Evolutionary conservation across 2,888 invertebrate species (phyloP).

Genomic region (Acleris sparsana): DNA sequence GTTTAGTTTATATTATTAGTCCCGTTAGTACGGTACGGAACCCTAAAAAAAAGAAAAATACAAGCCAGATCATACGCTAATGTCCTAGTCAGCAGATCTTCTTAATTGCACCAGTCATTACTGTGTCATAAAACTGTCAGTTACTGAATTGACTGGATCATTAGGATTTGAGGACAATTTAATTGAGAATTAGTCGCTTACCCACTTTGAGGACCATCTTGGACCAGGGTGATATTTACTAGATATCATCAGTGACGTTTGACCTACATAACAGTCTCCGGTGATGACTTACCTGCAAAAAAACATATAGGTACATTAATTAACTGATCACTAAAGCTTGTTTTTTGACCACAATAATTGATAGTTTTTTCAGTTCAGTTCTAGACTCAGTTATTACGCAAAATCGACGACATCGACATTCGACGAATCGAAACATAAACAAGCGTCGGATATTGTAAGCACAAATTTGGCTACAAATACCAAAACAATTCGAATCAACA

Average conservation of each 20-base stretch:
- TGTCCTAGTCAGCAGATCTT: conserved; percentile 1
- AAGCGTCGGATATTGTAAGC: too few relatives aligned
- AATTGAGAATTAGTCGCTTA: conserved; percentile 2
- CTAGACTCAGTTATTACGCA: too few relatives aligned
- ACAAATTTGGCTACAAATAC: too few relatives aligned
- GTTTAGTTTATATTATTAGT: too few relatives aligned
- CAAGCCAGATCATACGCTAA: conserved; percentile 1
- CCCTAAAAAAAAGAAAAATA: background rate
- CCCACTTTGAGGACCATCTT: conserved; percentile 2
- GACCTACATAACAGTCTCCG: background rate
- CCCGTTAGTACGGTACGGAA: too few relatives aligned
- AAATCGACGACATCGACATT: too few relatives aligned
- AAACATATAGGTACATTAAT: conserved; percentile 8
- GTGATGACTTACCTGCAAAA: conserved; percentile 32
- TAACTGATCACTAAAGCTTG: too few relatives aligned
- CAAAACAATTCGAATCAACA: too few relatives aligned
- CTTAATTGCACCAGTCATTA: conserved; percentile 11
- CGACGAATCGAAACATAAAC: too few relatives aligned
- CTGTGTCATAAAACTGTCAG: conserved; percentile 1
- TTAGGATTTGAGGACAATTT: conserved; percentile 22
- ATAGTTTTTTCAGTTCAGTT: too few relatives aligned
- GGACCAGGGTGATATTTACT: background rate
- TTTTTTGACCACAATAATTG: too few relatives aligned
- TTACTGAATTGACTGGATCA: conserved; percentile 1
- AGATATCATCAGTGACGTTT: background rate